These are phyloP conservation scores for Babylonia areolata DNA, from an alignment of 1,140 invertebrate species.

Conservation along the genomic window DNA sequence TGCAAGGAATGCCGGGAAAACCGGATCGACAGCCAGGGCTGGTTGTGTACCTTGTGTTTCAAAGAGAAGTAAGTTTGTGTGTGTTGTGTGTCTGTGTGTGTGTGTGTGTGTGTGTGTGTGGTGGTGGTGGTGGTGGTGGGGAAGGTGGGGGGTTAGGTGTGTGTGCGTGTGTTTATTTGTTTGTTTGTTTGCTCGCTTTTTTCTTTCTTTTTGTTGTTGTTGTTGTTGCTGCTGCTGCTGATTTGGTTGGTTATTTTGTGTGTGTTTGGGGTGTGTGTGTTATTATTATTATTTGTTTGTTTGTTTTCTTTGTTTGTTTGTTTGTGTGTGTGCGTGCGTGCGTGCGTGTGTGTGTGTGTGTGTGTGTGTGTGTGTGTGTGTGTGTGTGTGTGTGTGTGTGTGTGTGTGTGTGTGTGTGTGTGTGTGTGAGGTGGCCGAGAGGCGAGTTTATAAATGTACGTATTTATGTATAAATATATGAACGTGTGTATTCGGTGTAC, in stretches of 20 bases:
- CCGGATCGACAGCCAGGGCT: conserved; percentile 44
- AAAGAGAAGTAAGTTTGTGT: conserved; percentile 54
- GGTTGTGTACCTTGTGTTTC: conserved; percentile 55
- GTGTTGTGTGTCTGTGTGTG: not conserved
- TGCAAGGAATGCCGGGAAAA: conserved; percentile 57
- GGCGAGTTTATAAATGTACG: not conserved
- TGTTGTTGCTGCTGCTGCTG: not conserved
- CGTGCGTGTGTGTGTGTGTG: not conserved
- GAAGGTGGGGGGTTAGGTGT: not conserved
- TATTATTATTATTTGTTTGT: not conserved
- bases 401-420: conserved; percentile 2
- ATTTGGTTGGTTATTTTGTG: not conserved
- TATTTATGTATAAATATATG: not conserved
- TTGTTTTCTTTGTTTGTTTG: not conserved
- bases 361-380: conserved; percentile 18
- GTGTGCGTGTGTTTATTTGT: not conserved
- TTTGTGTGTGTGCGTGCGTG: not conserved
- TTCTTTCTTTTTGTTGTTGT: not conserved
- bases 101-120: not conserved
- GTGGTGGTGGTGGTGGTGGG: not conserved
- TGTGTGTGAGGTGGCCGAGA: not conserved
- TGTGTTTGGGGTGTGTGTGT: not conserved
- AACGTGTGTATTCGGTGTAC: not conserved
- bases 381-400: not conserved
- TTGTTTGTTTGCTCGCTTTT: not conserved